Percentiles rank a stretch among this genome's conserved stretches.
These are phyloP conservation scores for Morpho helenor DNA, from an alignment of 2,888 invertebrate species.

Conservation along the genomic window DNA sequence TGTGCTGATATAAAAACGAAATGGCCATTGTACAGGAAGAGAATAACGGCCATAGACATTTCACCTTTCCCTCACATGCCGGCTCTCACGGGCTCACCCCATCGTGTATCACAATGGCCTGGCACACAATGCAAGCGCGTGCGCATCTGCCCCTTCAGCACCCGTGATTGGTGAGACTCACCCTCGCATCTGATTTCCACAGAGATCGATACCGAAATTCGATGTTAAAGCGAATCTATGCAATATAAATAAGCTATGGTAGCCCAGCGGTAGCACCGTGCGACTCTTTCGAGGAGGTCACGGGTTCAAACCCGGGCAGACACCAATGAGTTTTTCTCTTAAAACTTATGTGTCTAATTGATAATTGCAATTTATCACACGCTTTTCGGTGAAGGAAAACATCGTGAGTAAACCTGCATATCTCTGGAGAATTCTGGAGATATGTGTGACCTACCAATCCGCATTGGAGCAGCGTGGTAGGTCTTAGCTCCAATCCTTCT, in stretches of 20 bases:
- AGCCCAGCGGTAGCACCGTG: too few species aligned
- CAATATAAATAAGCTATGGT: not conserved
- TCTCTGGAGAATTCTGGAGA: too few species aligned
- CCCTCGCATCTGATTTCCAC: slow-evolving; percentile 68
- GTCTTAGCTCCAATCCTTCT: too few species aligned
- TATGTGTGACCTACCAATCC: too few species aligned
- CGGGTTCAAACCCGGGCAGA: too few species aligned
- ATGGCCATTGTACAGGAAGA: slow-evolving; percentile 11
- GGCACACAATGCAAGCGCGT: slow-evolving; percentile 54
- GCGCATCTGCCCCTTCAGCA: slow-evolving; percentile 62
- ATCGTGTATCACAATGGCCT: slow-evolving; percentile 51
- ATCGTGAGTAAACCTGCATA: too few species aligned
- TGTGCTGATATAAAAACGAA: not conserved
- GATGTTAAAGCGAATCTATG: slow-evolving; percentile 54
- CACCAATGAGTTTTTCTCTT: too few species aligned
- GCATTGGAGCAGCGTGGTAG: too few species aligned
- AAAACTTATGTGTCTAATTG: too few species aligned
- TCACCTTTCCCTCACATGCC: slow-evolving; percentile 45
- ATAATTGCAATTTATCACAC: too few species aligned
- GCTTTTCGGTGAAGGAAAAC: too few species aligned
- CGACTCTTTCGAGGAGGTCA: too few species aligned
- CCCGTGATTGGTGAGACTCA: slow-evolving; percentile 57
- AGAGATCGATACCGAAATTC: slow-evolving; percentile 63
- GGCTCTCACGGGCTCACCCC: slow-evolving; percentile 63
- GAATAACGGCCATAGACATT: slow-evolving; percentile 22